Evolutionary conservation across 2,113 vertebrate species (phyloP), one percentile per base, ranked within the genome.

Genomic region (Oxyruncus cristatus): DNA sequence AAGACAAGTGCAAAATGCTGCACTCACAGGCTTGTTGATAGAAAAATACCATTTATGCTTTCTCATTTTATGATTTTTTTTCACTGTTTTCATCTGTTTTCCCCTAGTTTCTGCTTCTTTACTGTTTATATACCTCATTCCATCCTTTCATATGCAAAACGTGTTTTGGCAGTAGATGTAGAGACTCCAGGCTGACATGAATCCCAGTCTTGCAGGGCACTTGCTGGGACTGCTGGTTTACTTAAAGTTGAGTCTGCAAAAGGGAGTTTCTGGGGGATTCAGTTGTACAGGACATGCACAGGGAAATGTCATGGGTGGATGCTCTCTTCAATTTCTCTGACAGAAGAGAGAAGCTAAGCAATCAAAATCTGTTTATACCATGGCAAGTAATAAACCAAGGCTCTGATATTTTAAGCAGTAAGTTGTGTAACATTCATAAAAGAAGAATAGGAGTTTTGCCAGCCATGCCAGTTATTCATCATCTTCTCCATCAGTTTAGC

Each of bases 401-500:
- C 32, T 58, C 70, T 93, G 56, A 58, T 89, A 91, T 50, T 72
- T 94, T 92, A 91, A 94, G 80, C 35, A 63, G n/a, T 63, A 47
- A 22, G 44, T 52, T 88, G 71, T 73, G 8, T 58, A 82, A 65
- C 59, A 55, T 52, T 87, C 42, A 68, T 68, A 52, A 97, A 78
- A 46, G 61, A 84, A 91, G 78, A 93, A 85, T 35, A 83, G 77
- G 49, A 91, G 17, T 56, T 86, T 70, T 65, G 59, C 81, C 52
- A 89, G 52, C 52, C 59, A 44, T 67, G 46, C 50, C 82, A 37
- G 70, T 85, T 78, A 95, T 97, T 85, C 71, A 95, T 97, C 93
- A 96, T 86, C 14, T 35, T 67, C 67, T 86, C 55, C 74, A 89
- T 72, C 86, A 81, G 47, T 77, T 90, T 65, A 81, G 73, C 28